Evolutionary conservation across 2,113 vertebrate species (phyloP), one percentile per base, ranked within the genome.

Genomic region (Rhegmatorhina hoffmannsi): DNA sequence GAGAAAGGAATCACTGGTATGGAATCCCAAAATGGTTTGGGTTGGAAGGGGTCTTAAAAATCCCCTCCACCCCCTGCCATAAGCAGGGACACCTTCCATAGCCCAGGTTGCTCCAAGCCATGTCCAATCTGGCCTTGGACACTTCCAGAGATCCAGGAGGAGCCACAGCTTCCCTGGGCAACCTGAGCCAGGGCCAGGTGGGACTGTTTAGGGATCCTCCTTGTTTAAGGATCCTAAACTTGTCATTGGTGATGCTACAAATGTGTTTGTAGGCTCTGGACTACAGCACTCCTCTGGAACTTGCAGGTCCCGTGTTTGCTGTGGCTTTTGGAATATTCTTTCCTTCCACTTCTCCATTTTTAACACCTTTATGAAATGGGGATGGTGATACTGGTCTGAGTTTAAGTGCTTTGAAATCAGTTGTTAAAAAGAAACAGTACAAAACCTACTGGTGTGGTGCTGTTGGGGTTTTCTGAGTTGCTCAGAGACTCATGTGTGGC

Each of bases 401-500:
- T 33, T 63, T 13, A n/a, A 81, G 36, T 9, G 53, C 23, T 74
- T 63, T 40, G 43, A 28, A 75, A 46, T 33, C 84, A 59, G 15
- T 19, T 33, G 31, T 18, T 26, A 17, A 38, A 53, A 49, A 66
- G 31, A 44, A 87, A 49, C 11, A 12, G 3, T 13, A 7, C 34
- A 8, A 40, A 36, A 11, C 59, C 49, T 9, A 1, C 5, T 5
- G 20, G 11, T 5, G 43, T 33, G 55, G 6, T 20, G 4, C n/a
- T 36, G 1, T 3, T 34, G 55, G 23, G 28, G 28, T 70, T 40
- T 62, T 46, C 58, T 20, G 28, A 53, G 26, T 11, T 23, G 21
- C 64, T 44, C 26, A 21, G 44, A 38, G 24, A 34, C 17, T 38
- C n/a, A 9, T 0, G 0, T 4, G 17, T 3, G 34, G 2, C 1